Evolutionary conservation across 2,797 vertebrate species (phyloP), one percentile per base, ranked within the genome.

Genomic region (Pampus argenteus): DNA sequence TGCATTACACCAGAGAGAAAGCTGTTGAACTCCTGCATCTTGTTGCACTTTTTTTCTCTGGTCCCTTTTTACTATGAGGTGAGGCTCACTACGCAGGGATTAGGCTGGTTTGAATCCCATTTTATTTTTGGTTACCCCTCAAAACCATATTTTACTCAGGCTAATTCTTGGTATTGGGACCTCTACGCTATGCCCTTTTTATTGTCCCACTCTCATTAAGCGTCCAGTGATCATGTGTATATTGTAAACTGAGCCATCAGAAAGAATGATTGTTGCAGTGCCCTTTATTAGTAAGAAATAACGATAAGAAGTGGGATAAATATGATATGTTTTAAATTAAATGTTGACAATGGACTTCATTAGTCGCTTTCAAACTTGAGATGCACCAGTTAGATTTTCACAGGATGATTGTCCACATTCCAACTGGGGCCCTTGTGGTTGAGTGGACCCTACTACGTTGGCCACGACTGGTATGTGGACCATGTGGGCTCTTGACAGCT

Each of bases 1-100:
- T 82, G 88, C 71, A 70, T 91, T 91, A 83, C 82, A 83, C 74
- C 66, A 73, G 65, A 90, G 86, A 84, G 88, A 93, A 91, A 88
- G 87, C 89, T 86, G 83, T 84, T 76, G 70, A 92, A 90, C 83
- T 87, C 74, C 74, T 82, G 79, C 75, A 84, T 89, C 79, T 74
- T 52, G 49, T 76, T 71, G 74, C 20, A 65, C 68, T 85, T 79
- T 81, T 80, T 82, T 72, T 71, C 59, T 69, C 51, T 76, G 70
- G 59, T 77, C 36, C 61, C 29, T 44, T 83, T 86, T 72, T 79
- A 81, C 71, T 74, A 40, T 29, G 40, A 81, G 44, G 34, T 2
- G 50, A 3, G 11, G 58, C 62, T 60, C 66, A 66, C 50, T 59
- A 56, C 47, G 45, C 23, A 14, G 55, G 38, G 76, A 86, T 89